A percentile compares a stretch with the other conserved stretches of the same genome.
These are phyloP conservation scores for Pristis pectinata DNA, from an alignment of 2,797 vertebrate species.

Conservation along the genomic window DNA sequence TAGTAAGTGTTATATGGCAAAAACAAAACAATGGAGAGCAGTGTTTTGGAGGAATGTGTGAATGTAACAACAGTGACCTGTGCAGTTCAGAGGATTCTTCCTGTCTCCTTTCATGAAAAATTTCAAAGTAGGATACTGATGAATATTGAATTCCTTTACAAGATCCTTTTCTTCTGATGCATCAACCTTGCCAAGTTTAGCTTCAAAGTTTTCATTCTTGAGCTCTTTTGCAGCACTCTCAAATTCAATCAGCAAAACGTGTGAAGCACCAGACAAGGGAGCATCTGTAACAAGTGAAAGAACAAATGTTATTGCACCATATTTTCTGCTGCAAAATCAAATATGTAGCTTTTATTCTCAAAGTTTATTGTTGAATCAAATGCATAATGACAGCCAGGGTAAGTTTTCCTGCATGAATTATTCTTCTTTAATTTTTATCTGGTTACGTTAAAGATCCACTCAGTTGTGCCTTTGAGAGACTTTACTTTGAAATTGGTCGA, in stretches of 20 bases:
- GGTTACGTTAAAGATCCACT: not conserved
- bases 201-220: not conserved
- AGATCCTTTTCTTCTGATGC: conserved; percentile 18
- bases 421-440: not conserved
- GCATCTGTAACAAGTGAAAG: conserved; percentile 22
- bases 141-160: not conserved
- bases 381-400: not conserved
- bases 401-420: not conserved
- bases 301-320: not conserved
- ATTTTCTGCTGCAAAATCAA: not conserved
- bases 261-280: conserved; percentile 28
- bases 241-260: not conserved
- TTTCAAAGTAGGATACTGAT: conserved; percentile 25
- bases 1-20: not conserved
- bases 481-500: not conserved
- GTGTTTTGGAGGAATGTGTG: not conserved
- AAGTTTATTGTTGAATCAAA: not conserved
- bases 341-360: not conserved
- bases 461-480: not conserved
- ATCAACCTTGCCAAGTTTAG: conserved; percentile 25
- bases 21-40: not conserved
- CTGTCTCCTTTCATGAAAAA: conserved; percentile 29
- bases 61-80: not conserved
- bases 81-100: conserved; percentile 10
- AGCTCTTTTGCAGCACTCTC: not conserved